These are phyloP conservation scores for Allobates femoralis DNA, from an alignment of 2,797 vertebrate species.

Conservation along the genomic window DNA sequence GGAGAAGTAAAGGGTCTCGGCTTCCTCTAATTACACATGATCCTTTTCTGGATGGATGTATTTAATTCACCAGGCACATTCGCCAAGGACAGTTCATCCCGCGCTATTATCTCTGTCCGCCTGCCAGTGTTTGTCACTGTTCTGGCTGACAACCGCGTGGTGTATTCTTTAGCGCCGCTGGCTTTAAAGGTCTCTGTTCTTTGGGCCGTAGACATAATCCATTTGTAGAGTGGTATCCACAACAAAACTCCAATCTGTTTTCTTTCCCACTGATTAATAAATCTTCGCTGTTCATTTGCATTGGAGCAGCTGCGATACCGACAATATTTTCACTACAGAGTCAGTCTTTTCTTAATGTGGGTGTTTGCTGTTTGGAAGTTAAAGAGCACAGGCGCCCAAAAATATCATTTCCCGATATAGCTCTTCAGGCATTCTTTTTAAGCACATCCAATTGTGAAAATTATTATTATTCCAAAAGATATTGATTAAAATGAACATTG, in stretches of 20 bases:
- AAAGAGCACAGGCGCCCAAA: neutral
- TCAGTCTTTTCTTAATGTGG: slow-evolving; percentile 8
- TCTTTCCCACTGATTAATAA: slow-evolving; percentile 51
- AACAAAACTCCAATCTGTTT: slow-evolving; percentile 57
- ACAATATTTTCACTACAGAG: slow-evolving; percentile 40
- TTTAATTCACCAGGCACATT: slow-evolving; percentile 22
- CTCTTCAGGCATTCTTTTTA: neutral
- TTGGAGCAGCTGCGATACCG: slow-evolving; percentile 48
- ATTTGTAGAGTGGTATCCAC: slow-evolving; percentile 54
- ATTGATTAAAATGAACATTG: too few relatives aligned
- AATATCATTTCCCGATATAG: neutral
- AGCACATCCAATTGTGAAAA: too few relatives aligned
- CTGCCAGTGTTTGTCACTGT: slow-evolving; percentile 32
- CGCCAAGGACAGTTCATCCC: slow-evolving; percentile 58
- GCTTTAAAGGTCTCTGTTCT: slow-evolving; percentile 20
- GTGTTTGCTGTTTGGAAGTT: slow-evolving; percentile 1
- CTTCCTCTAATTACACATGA: neutral
- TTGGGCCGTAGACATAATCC: slow-evolving; percentile 27
- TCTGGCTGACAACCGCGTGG: slow-evolving; percentile 8
- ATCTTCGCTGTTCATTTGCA: slow-evolving; percentile 38
- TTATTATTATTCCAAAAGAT: too few relatives aligned
- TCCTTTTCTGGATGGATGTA: slow-evolving; percentile 15
- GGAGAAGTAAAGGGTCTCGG: neutral
- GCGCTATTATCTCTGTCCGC: slow-evolving; percentile 23
- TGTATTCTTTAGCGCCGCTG: slow-evolving; percentile 22